Percentiles rank a stretch among this genome's conserved stretches.
Evolutionary conservation across 2,888 invertebrate genomes (phyloP).

Genomic region (Athetis lepigone): DNA sequence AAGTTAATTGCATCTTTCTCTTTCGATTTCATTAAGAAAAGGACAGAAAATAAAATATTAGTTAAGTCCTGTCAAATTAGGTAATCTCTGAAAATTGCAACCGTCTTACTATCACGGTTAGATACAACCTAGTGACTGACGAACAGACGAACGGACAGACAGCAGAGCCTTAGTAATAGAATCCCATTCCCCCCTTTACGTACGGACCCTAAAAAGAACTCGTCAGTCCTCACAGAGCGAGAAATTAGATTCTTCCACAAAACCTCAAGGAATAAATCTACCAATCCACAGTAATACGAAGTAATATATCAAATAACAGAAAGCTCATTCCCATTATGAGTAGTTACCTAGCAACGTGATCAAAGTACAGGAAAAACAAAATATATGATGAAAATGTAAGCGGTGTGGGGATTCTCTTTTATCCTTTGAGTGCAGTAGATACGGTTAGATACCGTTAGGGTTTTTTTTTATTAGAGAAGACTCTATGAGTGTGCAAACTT

Average conservation of each 20-base stretch:
- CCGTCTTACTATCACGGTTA: too few relatives aligned
- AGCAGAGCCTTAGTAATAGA: too few relatives aligned
- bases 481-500: too few relatives aligned
- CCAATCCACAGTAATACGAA: constrained; percentile 20
- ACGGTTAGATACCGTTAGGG: background rate
- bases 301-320: constrained; percentile 14
- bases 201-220: background rate
- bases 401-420: constrained; percentile 14
- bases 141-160: too few relatives aligned
- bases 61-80: too few relatives aligned
- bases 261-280: constrained; percentile 17
- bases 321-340: constrained; percentile 6
- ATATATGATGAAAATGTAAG: constrained; percentile 16
- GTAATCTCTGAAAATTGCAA: too few relatives aligned
- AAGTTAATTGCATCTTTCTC: too few relatives aligned
- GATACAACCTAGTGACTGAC: too few relatives aligned
- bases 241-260: constrained; percentile 26
- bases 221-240: constrained; percentile 10
- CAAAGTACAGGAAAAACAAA: constrained; percentile 12
- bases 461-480: constrained; percentile 13
- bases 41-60: too few relatives aligned
- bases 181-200: too few relatives aligned
- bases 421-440: constrained; percentile 31
- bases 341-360: constrained; percentile 38
- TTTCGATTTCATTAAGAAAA: too few relatives aligned